Evolutionary conservation across 2,888 invertebrate species (phyloP), one percentile per base, ranked within the genome.

Genomic region (Himalopsyche japonica): DNA sequence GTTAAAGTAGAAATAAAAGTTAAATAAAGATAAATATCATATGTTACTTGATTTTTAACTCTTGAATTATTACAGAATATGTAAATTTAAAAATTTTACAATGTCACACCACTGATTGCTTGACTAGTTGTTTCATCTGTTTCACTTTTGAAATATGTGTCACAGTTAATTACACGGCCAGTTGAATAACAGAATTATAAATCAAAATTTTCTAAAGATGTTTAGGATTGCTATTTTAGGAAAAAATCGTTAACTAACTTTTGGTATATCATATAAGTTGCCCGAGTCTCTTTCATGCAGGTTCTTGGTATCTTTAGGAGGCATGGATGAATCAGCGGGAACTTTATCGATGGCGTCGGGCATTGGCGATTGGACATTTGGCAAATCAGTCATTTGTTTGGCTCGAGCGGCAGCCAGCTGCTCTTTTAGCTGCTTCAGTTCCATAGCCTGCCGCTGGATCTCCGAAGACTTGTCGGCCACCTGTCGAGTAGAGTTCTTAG

Each of bases 391-490:
- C 77, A 78, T 24, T 47, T 76, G 57, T 49, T 80, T 49, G 24
- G 80, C 49, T 76, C 83, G 83, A n/a, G 70, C 79, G 18, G 80
- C 10, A 12, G 76, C 85, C 76, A 85, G 48, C 64, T 84, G 83
- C 20, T 84, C 57, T 79, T 84, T 83, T 18, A 84, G 79, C 64
- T 81, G 78, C 48, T 84, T 84, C 49, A 87, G 27, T 79, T 87
- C 86, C 10, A 76, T 27, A 8, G 85, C 47, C 76, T 83, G 85
- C n/a, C 84, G 84, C 48, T 85, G 82, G 18, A 86, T 77, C 37
- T 87, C 87, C n/a, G 83, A 76, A 0, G 84, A 79, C 70, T 87
- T 87, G n/a, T 87, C 87, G 5, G 85, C 81, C 18, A 87, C 34
- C 86, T 86, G 82, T 24, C 34, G 49, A 48, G 8, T 32, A 76